Conservation (phyloP, 2,888 invertebrate genomes). For the Clitarchus hookeri region DNA sequence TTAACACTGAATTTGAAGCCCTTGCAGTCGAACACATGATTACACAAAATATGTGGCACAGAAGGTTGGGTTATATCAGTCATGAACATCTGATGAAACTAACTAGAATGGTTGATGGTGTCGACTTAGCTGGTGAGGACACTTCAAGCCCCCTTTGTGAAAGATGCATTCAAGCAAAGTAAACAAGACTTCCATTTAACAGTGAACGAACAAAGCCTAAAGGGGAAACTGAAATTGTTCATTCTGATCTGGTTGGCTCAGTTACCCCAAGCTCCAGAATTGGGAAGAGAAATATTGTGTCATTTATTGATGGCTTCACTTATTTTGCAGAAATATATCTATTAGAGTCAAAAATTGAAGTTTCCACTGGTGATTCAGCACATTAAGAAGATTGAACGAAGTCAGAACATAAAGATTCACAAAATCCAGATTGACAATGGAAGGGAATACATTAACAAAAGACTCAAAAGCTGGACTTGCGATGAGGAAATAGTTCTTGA, state of each 20-base stretch:
- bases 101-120: background rate
- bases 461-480: background rate
- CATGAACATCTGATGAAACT: background rate
- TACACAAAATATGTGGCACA: background rate
- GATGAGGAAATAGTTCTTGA: background rate
- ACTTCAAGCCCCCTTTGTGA: background rate
- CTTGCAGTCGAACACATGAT: too few species aligned
- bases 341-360: background rate
- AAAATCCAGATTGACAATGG: background rate
- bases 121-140: background rate
- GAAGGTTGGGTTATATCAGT: background rate
- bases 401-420: background rate
- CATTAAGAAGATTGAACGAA: background rate
- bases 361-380: background rate
- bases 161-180: background rate
- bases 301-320: background rate
- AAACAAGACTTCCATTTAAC: background rate
- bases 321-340: background rate
- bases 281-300: background rate
- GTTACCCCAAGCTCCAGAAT: background rate
- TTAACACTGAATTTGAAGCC: background rate
- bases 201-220: constrained; percentile 4
- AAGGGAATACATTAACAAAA: background rate
- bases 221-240: too few species aligned
- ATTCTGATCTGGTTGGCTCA: background rate